Percentiles rank a stretch among this genome's conserved stretches.
Conservation (phyloP, 2,888 invertebrate genomes). For the Cheilosia variabilis region DNA sequence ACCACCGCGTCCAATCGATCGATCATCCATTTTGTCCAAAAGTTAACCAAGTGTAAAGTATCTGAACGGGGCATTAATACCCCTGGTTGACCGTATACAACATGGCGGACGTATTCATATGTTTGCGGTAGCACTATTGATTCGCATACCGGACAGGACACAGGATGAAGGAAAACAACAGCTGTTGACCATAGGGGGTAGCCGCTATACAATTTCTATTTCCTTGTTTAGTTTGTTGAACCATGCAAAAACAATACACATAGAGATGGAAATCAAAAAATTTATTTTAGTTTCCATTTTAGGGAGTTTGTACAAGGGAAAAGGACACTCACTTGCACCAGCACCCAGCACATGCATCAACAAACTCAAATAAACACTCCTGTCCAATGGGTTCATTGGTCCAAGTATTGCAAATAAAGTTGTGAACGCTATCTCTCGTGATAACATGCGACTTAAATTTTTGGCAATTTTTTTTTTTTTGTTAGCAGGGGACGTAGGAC, state of each 20-base stretch:
- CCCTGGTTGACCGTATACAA: constrained; percentile 30
- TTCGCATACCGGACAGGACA: constrained; percentile 45
- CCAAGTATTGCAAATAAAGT: background rate
- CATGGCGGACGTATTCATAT: constrained; percentile 6
- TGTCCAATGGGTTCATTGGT: background rate
- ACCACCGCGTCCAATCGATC: constrained; percentile 11
- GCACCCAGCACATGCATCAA: background rate
- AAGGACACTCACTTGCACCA: background rate
- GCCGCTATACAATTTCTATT: constrained; percentile 6
- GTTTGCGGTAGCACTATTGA: constrained; percentile 52
- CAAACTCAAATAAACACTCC: constrained; percentile 3
- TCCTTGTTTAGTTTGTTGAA: constrained; percentile 47
- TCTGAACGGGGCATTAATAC: constrained; percentile 61
- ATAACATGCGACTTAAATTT: background rate
- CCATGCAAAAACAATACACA: constrained; percentile 31
- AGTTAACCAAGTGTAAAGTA: constrained; percentile 65
- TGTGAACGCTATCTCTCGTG: background rate
- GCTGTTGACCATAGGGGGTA: constrained; percentile 60
- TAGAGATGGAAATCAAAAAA: background rate
- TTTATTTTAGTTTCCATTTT: constrained; percentile 14
- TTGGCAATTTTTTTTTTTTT: too few relatives aligned
- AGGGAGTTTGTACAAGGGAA: background rate
- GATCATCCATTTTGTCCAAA: constrained; percentile 63
- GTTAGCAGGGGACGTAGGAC: too few relatives aligned
- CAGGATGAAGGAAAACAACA: constrained; percentile 65